These are phyloP conservation scores for Leptopilina boulardi DNA, from an alignment of 1,140 invertebrate species.

Conservation along the genomic window DNA sequence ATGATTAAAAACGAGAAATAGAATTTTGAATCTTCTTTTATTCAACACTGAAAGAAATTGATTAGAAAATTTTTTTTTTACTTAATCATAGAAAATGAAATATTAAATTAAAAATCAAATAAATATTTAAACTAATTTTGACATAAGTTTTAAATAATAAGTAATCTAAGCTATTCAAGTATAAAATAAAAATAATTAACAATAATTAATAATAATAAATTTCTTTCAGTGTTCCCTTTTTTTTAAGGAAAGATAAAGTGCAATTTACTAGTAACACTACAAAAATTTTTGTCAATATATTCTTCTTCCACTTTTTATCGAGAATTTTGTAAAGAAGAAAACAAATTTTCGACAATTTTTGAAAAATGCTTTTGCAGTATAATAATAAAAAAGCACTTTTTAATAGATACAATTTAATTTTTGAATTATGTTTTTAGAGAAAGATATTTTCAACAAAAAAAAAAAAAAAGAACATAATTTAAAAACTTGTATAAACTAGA, in stretches of 20 bases:
- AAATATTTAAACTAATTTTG: no score
- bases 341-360: not conserved
- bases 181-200: no score
- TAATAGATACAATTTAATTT: not conserved
- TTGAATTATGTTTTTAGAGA: conserved; percentile 1
- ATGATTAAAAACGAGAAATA: not conserved
- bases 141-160: no score
- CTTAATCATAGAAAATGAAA: no score
- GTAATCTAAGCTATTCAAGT: no score
- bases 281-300: conserved; percentile 13
- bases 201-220: no score
- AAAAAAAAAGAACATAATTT: not conserved
- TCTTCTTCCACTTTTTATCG: not conserved
- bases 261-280: not conserved
- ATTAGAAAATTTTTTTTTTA: no score
- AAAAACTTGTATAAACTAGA: not conserved
- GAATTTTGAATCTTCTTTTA: not conserved
- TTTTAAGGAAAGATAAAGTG: not conserved
- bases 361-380: not conserved
- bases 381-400: not conserved
- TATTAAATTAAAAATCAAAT: no score
- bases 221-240: no score
- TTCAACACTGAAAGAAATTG: no score
- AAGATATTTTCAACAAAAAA: not conserved
- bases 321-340: not conserved